Percentiles rank a stretch among this genome's conserved stretches.
Conservation (phyloP, 2,888 invertebrate genomes). For the Zelleria hepariella region DNA sequence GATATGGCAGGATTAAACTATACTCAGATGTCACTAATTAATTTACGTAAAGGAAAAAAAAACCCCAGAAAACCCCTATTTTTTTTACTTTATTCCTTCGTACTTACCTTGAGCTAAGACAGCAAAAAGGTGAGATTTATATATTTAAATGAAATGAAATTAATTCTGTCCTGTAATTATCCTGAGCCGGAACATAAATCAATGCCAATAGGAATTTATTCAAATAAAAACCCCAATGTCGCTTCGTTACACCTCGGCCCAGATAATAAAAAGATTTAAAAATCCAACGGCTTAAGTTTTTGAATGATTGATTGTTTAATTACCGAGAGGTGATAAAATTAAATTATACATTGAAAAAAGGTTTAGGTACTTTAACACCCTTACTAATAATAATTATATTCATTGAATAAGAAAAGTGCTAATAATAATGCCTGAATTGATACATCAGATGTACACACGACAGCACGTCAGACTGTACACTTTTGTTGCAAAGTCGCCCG, state of each 20-base stretch:
- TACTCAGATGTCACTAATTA: no score
- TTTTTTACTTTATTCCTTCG: background rate
- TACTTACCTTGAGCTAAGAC: background rate
- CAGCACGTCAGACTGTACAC: no score
- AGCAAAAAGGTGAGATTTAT: constrained; percentile 9
- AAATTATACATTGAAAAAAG: no score
- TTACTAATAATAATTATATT: no score
- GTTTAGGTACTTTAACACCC: no score
- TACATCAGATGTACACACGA: no score
- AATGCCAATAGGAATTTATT: constrained; percentile 56
- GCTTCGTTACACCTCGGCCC: constrained; percentile 61
- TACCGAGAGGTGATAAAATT: no score
- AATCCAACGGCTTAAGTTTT: background rate
- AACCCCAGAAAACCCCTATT: background rate
- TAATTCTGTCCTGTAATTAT: constrained; percentile 36
- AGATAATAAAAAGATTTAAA: constrained; percentile 43
- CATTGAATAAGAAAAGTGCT: no score
- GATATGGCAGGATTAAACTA: no score
- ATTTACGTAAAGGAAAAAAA: no score
- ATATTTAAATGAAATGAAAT: constrained; percentile 19
- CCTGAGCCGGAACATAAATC: constrained; percentile 43
- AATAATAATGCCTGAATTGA: no score
- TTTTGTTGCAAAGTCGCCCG: no score
- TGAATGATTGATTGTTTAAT: background rate
- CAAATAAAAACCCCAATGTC: constrained; percentile 51